Conservation (phyloP, 2,797 vertebrate genomes). For the Capromys pilorides region DNA sequence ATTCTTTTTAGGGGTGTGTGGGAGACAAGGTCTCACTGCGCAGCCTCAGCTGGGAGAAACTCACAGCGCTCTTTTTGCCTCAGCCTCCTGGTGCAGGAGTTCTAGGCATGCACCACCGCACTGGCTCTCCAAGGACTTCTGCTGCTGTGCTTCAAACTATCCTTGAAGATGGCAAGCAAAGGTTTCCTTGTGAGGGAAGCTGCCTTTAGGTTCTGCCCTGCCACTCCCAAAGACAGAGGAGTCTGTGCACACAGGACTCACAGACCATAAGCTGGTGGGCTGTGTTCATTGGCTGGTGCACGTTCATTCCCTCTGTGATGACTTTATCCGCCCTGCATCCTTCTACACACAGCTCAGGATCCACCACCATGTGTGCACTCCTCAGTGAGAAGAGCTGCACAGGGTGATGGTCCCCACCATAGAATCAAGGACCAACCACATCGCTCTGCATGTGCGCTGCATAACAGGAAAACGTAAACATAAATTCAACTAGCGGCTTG, state of each 20-base stretch:
- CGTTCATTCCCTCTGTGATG: background rate
- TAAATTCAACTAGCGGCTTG: background rate
- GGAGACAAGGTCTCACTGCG: background rate
- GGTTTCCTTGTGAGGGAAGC: background rate
- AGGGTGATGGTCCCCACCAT: background rate
- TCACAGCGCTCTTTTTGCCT: background rate
- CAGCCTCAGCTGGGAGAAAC: background rate
- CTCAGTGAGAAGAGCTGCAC: background rate
- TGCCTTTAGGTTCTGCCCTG: background rate
- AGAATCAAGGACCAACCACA: background rate
- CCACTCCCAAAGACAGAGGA: background rate
- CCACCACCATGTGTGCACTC: background rate
- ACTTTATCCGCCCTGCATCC: background rate
- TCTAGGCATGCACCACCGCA: background rate
- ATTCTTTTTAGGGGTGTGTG: background rate
- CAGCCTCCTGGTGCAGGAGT: background rate
- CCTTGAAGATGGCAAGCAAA: background rate
- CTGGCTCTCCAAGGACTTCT: background rate
- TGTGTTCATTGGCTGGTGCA: background rate
- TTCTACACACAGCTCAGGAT: background rate
- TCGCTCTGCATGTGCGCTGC: background rate
- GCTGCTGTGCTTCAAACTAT: background rate
- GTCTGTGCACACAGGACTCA: background rate
- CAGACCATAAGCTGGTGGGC: background rate
- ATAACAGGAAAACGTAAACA: conserved; percentile 35